phyloP scores from a whole-genome alignment of 2,888 invertebrate genomes.

The Schizotus pectinicornis region DNA sequence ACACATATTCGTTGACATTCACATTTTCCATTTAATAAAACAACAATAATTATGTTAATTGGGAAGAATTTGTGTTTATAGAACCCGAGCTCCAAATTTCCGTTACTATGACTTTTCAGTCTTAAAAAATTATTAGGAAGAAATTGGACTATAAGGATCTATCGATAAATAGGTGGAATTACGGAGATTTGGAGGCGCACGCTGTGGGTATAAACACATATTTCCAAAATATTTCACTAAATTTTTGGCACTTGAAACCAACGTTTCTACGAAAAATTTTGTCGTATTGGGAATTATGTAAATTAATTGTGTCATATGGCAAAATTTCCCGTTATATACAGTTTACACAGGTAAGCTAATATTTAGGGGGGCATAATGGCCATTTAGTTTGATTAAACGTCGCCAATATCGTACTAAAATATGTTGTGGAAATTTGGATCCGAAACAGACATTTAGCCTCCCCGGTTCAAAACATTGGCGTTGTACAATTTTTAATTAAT shows the following conservation, averaged over 20 bases:
- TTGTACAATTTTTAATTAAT: slow-evolving; percentile 8
- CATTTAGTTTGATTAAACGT: slow-evolving; percentile 1
- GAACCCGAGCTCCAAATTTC: background rate
- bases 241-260: slow-evolving; percentile 38
- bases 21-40: slow-evolving; percentile 7
- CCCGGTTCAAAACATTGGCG: slow-evolving; percentile 4
- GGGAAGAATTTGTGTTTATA: slow-evolving; percentile 3
- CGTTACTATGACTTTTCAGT: no score
- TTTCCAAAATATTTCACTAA: slow-evolving; percentile 14
- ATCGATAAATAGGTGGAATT: no score
- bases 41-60: background rate
- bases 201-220: slow-evolving; percentile 6
- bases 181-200: no score
- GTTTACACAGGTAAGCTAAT: slow-evolving; percentile 16
- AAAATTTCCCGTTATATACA: slow-evolving; percentile 29
- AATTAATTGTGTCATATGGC: slow-evolving; percentile 9
- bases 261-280: slow-evolving; percentile 21
- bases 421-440: no score
- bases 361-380: slow-evolving; percentile 7
- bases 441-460: slow-evolving; percentile 11
- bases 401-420: no score
- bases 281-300: slow-evolving; percentile 14
- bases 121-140: no score
- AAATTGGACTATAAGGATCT: no score
- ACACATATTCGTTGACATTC: slow-evolving; percentile 12